Base-by-base conservation (phyloP, 2,888 invertebrate species). In the Pycnomerus fuliginosus region DNA sequence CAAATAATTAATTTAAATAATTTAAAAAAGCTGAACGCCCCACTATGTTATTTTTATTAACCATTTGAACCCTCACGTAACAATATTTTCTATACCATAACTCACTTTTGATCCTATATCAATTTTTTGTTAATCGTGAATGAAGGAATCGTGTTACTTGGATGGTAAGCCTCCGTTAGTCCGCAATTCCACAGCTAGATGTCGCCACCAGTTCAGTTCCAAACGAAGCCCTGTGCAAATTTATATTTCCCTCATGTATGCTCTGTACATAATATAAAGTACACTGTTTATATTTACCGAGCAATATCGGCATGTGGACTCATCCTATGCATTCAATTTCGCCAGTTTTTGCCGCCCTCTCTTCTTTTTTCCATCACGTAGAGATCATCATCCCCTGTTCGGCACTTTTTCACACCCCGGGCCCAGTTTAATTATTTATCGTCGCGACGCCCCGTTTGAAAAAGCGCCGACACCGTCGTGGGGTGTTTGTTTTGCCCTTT, bases 231-330 rank as follows among this genome's bases (percentile, higher is more conserved):
- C 61, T 65, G 60, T 65, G 62, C 51, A 65, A 67, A 63, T 65
- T 68, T 64, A 61, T 61, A 58, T 60, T 63, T 62, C 61, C 60
- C 64, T 60, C 59, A 61, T 67, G 64, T 64, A 56, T 64, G 62
- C 65, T 66, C 55, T 61, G 67, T 65, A 67, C 66, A 67, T 67
- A 68, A 64, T 65, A 67, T 64, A 67, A 65, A 65, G 65, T 64
- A 62, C 62, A 64, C 62, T 68, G 67, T 69, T 67, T 67, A 65
- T 68, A 68, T 69, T 68, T 69, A 63, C 62, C 45, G 54, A 66
- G 65, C 64, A 67, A 66, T 69, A 66, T 66, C 62, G 66, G 60
- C 62, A 52, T 66, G 64, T 67, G 63, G 62, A 67, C 64, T 61
- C 54, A 55, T 59, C 56, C 56, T 58, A 64, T 65, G 56, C 57